A percentile compares a stretch with the other conserved stretches of the same genome.
These are phyloP conservation scores for Trachelus tabidus DNA, from an alignment of 2,888 invertebrate species.

Conservation along the genomic window DNA sequence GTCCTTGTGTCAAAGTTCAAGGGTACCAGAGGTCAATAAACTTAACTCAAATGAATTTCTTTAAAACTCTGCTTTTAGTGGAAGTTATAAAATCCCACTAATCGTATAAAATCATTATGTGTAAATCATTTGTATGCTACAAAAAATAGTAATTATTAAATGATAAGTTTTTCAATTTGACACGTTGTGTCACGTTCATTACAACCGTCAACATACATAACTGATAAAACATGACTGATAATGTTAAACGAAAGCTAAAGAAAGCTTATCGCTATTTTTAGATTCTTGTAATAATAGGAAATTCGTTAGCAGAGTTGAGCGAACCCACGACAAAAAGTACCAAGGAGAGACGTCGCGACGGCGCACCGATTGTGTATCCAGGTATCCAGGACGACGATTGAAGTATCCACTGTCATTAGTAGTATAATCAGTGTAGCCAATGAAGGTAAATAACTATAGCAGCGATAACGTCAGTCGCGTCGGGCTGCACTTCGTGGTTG, in stretches of 20 bases:
- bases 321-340: neutral
- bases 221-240: neutral
- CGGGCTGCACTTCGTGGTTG: neutral
- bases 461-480: neutral
- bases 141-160: neutral
- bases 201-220: neutral
- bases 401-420: neutral
- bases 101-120: neutral
- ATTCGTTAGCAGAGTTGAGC: neutral
- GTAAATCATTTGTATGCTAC: neutral
- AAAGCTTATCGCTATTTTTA: neutral
- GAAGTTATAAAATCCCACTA: neutral
- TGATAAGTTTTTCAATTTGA: neutral
- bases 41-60: neutral
- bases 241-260: neutral
- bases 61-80: neutral
- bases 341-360: slow-evolving; percentile 2
- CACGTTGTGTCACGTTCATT: neutral
- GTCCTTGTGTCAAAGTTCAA: neutral
- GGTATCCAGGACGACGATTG: neutral
- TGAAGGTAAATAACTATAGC: neutral
- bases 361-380: slow-evolving; percentile 1
- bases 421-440: neutral
- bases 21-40: neutral
- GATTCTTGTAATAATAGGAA: neutral